Base-by-base conservation (phyloP, 2,888 invertebrate species). In the Aelia acuminata region DNA sequence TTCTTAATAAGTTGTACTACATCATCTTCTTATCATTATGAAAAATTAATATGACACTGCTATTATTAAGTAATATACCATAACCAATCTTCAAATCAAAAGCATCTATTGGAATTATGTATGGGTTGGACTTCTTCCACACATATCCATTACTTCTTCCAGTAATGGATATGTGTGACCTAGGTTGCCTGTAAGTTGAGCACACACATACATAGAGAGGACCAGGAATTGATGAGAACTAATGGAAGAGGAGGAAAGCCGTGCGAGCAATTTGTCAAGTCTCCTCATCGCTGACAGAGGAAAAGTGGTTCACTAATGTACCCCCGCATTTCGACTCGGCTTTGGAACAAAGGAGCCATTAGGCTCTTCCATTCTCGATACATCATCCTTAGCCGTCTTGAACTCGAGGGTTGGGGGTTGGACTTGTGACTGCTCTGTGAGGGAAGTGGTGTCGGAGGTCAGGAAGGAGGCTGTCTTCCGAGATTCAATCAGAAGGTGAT, bases 251-350 rank as follows among this genome's bases (percentile, higher is more conserved):
- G 53, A 53, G 57, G 53, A 57, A n/a, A 26, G 80, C 39, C 80
- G n/a, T 35, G 80, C 80, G n/a, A 80, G 80, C 85, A 35, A 85
- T 85, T 85, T 85, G 85, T 85, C 85, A 85, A 39, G 57, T 39
- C 22, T 39, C 49, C 50, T 85, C 85, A 85, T 57, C 50, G 35
- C 49, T 85, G 85, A 85, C 85, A 53, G 50, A 22, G 85, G 50
- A 85, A 85, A 85, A 53, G 85, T 85, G 85, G 39, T 39, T 35
- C 85, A 15, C 85, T 85, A 85, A 85, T 85, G 85, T 57, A 85
- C 50, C 50, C n/a, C 43, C 57, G 85, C 85, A 85, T 85, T 85
- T 85, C 57, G 49, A 20, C 22, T 22, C n/a, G 22, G 18, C 2
- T 10, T 39, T 85, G 49, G 39, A 85, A 85, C 85, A 85, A 85